phyloP scores from a whole-genome alignment of 2,888 invertebrate genomes.

The Diabrotica balteata region DNA sequence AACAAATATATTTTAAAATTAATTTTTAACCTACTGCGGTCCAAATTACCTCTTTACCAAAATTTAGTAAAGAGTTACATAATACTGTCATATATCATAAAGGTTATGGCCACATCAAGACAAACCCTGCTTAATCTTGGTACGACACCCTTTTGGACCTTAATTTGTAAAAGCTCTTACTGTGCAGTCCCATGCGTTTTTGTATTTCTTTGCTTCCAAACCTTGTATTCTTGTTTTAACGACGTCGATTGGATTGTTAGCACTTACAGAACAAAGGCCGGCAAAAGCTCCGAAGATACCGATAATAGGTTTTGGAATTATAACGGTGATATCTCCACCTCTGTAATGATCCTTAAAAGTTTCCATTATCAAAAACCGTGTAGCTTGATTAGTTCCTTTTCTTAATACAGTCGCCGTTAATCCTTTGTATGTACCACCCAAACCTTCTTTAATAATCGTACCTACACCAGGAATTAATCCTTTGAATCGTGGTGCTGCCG shows the following conservation, averaged over 20 bases:
- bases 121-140: conserved; percentile 96
- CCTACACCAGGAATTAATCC: conserved; percentile 95
- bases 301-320: conserved; percentile 85
- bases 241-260: conserved; percentile 98
- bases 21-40: too few species aligned
- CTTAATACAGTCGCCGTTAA: conserved; percentile 95
- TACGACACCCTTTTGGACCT: conserved; percentile 89
- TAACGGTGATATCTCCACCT: conserved; percentile 81
- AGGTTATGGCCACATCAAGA: conserved; percentile 98
- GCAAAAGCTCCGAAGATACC: conserved; percentile 93
- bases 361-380: conserved; percentile 97
- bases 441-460: conserved; percentile 82
- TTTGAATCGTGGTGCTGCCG: conserved; percentile 85
- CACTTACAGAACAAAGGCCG: conserved; percentile 94
- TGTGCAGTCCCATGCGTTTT: conserved; percentile 91
- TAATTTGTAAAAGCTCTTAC: conserved; percentile 91
- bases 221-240: conserved; percentile 99
- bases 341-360: conserved; percentile 90
- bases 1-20: too few species aligned
- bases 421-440: conserved; percentile 90
- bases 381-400: conserved; percentile 98
- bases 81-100: conserved; percentile 99
- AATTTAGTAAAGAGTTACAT: conserved; percentile 94
- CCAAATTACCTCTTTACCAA: conserved; percentile 65
- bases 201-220: conserved; percentile 93